These are phyloP conservation scores for Phymastichus coffea DNA, from an alignment of 1,140 invertebrate species.

Conservation along the genomic window DNA sequence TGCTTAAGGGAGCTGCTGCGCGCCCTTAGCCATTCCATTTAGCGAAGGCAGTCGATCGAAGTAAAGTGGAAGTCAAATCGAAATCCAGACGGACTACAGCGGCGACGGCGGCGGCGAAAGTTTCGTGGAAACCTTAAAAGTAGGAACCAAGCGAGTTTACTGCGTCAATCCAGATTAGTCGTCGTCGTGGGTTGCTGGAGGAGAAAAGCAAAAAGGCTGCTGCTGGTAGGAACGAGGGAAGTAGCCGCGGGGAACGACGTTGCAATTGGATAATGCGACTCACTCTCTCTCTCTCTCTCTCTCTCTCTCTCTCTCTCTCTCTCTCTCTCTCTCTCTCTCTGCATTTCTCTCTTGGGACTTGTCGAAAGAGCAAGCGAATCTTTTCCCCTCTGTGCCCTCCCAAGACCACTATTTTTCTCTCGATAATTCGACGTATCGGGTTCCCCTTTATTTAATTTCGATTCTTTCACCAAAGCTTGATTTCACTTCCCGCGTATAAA, in stretches of 20 bases:
- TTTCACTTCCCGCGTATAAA: constrained; percentile 6
- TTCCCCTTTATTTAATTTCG: constrained; percentile 30
- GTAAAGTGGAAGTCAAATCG: background rate
- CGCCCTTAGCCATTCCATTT: no score
- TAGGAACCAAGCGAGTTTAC: background rate
- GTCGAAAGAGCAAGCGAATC: background rate
- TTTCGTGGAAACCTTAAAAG: background rate
- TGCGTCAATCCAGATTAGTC: constrained; percentile 16
- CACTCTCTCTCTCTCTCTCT: no score
- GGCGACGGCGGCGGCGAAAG: background rate
- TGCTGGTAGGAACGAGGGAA: background rate
- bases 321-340: no score
- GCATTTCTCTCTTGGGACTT: constrained; percentile 16
- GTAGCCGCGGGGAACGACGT: constrained; percentile 3
- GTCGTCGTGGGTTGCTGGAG: no score
- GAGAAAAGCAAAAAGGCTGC: no score
- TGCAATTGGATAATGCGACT: constrained; percentile 27
- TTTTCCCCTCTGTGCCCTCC: background rate
- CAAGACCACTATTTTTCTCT: constrained; percentile 25
- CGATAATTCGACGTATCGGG: constrained; percentile 29
- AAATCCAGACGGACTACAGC: no score
- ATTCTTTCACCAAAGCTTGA: constrained; percentile 14
- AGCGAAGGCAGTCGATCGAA: background rate
- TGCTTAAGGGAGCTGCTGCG: no score
- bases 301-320: no score